Evolutionary conservation across 2,113 vertebrate genomes (phyloP).

Genomic region (Diadophis punctatus): DNA sequence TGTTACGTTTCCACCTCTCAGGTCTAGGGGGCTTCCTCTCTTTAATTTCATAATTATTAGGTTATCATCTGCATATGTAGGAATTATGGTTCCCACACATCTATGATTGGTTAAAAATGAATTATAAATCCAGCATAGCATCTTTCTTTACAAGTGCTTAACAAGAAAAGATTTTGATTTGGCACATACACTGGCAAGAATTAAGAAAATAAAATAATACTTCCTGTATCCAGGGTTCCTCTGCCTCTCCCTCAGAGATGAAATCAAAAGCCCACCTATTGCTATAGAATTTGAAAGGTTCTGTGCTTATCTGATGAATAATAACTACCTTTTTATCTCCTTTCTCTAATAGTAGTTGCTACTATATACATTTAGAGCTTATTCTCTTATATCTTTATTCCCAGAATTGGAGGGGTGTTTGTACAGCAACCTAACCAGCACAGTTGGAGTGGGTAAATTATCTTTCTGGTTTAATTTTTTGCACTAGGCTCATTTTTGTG

Average conservation of each 20-base stretch:
- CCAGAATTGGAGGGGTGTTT: neutral
- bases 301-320: neutral
- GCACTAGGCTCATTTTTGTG: too few species aligned
- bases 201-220: neutral
- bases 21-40: neutral
- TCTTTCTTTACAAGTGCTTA: neutral
- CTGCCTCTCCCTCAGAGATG: neutral
- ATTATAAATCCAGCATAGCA: neutral
- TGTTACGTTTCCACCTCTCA: neutral
- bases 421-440: neutral
- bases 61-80: neutral
- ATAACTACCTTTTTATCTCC: neutral
- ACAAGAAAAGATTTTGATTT: neutral
- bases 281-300: neutral
- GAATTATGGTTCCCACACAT: neutral
- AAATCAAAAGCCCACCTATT: neutral
- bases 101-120: neutral
- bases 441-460: neutral
- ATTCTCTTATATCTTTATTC: neutral
- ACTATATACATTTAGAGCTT: neutral
- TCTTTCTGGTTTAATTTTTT: neutral
- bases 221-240: neutral
- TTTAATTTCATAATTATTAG: neutral
- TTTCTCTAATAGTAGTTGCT: neutral
- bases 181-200: neutral